phyloP scores from a whole-genome alignment of 2,888 invertebrate species.

The Shargacucullia verbasci region DNA sequence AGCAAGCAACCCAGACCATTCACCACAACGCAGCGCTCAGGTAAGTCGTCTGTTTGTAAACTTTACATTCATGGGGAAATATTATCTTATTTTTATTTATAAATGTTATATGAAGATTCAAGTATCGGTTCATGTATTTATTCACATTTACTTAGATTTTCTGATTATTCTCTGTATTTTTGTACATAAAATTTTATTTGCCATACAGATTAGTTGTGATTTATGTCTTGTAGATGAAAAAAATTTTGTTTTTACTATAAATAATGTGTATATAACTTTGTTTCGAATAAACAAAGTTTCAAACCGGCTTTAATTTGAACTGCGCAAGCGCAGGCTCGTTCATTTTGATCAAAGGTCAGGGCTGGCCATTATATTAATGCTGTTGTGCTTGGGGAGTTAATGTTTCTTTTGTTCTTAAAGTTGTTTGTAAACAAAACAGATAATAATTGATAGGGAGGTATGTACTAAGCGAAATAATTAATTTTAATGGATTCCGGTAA shows the following conservation, averaged over 20 bases:
- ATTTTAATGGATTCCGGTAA: neutral
- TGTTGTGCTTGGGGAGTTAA: conserved; percentile 1
- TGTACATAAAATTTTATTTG: no score
- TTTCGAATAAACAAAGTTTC: neutral
- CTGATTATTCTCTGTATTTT: no score
- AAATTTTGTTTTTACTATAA: no score
- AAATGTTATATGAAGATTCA: no score
- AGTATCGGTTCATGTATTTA: no score
- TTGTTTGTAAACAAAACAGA: conserved; percentile 35
- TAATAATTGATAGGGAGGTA: neutral
- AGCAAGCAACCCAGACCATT: conserved; percentile 39
- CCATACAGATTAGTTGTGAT: no score
- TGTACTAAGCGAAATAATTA: neutral
- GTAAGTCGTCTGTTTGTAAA: conserved; percentile 46
- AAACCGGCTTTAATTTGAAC: conserved; percentile 14
- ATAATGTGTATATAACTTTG: neutral
- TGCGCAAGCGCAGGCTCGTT: conserved; percentile 14
- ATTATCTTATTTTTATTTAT: no score
- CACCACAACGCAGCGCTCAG: conserved; percentile 29
- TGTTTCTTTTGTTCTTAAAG: neutral
- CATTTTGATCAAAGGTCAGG: conserved; percentile 3
- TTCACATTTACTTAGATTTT: no score
- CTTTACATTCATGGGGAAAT: neutral
- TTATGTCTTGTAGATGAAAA: no score
- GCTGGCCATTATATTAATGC: conserved; percentile 3